phyloP scores from a whole-genome alignment of 2,888 invertebrate species.

The Caenorhabditis imperialis region DNA sequence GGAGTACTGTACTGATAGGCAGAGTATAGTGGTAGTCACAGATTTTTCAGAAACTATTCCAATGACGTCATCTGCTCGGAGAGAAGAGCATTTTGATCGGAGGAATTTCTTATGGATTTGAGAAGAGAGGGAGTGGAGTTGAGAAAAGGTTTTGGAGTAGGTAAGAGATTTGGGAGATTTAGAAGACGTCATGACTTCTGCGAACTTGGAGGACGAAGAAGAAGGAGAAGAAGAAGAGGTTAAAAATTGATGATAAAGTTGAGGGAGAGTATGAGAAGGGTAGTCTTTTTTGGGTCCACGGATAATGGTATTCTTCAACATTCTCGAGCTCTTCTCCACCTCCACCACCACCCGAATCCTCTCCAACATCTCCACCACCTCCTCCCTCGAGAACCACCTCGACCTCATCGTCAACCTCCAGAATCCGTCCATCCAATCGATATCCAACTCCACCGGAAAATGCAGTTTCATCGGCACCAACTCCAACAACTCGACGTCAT shows the following conservation, averaged over 20 bases:
- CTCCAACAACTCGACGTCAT: constrained; percentile 52
- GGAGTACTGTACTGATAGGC: constrained; percentile 26
- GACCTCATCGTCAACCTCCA: constrained; percentile 42
- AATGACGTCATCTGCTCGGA: constrained; percentile 63
- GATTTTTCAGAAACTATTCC: constrained; percentile 55
- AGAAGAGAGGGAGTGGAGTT: background rate
- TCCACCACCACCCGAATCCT: background rate
- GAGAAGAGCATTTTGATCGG: constrained; percentile 23
- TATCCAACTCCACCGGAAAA: constrained; percentile 62
- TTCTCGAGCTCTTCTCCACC: background rate
- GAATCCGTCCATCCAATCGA: constrained; percentile 41
- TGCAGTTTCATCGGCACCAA: constrained; percentile 53
- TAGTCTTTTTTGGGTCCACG: constrained; percentile 24
- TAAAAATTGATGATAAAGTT: constrained; percentile 10
- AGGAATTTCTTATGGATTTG: constrained; percentile 14
- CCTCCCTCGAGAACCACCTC: background rate
- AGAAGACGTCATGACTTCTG: background rate
- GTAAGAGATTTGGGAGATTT: background rate
- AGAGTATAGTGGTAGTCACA: constrained; percentile 23
- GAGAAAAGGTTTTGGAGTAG: background rate
- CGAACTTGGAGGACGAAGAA: background rate
- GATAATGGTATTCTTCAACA: background rate
- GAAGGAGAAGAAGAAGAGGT: background rate
- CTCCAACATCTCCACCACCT: constrained; percentile 17
- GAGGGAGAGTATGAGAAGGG: constrained; percentile 4